Conservation (phyloP, 35 echinoderm and acorn worm species). For the Heliocidaris tuberculata region DNA sequence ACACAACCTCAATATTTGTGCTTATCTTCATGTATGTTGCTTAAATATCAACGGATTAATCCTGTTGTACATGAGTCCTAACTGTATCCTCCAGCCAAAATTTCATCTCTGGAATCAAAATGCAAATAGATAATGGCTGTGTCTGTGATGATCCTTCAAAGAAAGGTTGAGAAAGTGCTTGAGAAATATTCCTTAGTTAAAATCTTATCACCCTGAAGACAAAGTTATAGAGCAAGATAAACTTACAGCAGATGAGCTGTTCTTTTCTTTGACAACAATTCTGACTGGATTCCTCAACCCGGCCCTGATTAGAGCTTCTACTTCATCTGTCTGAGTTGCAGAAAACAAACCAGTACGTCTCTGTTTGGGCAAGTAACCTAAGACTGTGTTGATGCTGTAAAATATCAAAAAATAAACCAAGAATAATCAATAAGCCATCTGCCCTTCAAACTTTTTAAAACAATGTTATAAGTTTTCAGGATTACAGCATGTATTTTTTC, state of each 20-base stretch:
- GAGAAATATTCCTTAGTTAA: no score
- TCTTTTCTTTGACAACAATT: conserved; percentile 94
- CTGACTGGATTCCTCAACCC: conserved; percentile 92
- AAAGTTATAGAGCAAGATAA: background rate
- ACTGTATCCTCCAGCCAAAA: background rate
- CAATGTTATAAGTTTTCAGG: no score
- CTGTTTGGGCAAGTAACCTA: conserved; percentile 92
- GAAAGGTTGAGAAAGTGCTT: no score
- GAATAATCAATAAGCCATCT: no score
- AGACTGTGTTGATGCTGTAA: conserved; percentile 92
- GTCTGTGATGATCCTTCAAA: background rate
- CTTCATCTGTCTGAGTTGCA: conserved; percentile 95
- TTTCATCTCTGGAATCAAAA: background rate
- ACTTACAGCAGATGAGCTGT: conserved; percentile 67
- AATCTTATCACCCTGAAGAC: background rate
- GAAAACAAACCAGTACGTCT: conserved; percentile 97
- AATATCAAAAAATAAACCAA: background rate
- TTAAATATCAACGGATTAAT: no score
- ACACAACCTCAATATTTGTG: no score
- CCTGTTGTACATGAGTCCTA: no score
- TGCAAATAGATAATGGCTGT: background rate
- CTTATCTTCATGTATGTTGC: no score
- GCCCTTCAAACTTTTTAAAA: no score
- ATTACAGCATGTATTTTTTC: no score
- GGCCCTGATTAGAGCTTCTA: conserved; percentile 85